These are phyloP conservation scores for Mystacides longicornis DNA, from an alignment of 2,888 invertebrate species.

Conservation along the genomic window DNA sequence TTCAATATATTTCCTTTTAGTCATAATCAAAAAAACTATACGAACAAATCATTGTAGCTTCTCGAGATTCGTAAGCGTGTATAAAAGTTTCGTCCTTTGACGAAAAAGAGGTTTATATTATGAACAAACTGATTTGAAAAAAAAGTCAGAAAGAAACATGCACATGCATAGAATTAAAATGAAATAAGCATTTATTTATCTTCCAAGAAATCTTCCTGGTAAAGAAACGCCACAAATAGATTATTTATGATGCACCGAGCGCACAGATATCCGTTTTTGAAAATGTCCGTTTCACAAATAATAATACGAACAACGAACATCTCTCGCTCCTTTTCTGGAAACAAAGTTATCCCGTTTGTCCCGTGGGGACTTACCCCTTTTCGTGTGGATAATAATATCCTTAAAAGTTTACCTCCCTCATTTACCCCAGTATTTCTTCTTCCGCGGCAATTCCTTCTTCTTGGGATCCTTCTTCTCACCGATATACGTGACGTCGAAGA, in stretches of 20 bases:
- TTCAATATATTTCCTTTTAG: no score
- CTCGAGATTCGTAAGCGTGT: no score
- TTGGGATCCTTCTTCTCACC: background rate
- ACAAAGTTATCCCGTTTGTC: slow-evolving; percentile 24
- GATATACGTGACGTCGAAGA: background rate
- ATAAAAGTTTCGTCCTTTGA: no score
- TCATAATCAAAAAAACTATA: no score
- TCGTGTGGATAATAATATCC: slow-evolving; percentile 37
- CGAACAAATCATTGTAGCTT: no score
- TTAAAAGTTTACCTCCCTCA: slow-evolving; percentile 41
- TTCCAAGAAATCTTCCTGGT: background rate
- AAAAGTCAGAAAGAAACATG: background rate
- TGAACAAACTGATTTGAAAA: background rate
- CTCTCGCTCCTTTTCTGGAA: slow-evolving; percentile 7
- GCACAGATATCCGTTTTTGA: background rate
- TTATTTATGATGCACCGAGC: background rate
- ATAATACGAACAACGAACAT: slow-evolving; percentile 1
- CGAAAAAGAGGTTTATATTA: background rate
- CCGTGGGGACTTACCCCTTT: slow-evolving; percentile 24
- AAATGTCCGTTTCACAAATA: background rate
- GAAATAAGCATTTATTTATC: background rate
- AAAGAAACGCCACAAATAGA: background rate
- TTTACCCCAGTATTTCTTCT: background rate
- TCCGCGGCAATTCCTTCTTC: background rate
- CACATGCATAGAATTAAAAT: background rate